These are phyloP conservation scores for Folsomia candida DNA, from an alignment of 2,888 invertebrate species.

Conservation along the genomic window DNA sequence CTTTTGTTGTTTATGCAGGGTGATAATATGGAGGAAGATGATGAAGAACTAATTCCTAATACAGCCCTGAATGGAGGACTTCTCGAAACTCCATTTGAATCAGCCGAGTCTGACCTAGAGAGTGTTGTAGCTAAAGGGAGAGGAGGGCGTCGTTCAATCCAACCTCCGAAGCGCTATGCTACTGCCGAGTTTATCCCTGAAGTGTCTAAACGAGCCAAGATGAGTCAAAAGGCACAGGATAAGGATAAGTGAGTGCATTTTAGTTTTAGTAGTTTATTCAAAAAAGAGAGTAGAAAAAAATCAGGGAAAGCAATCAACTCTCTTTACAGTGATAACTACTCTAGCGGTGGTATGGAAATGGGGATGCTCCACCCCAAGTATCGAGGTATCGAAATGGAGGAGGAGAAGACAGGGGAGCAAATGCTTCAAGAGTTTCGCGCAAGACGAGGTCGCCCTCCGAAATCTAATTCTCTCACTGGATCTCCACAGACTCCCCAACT, in stretches of 20 bases:
- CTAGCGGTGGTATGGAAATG: slow-evolving; percentile 52
- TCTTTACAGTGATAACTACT: slow-evolving; percentile 5
- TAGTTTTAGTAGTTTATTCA: too few relatives aligned
- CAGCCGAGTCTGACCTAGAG: not conserved
- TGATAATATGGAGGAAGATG: not conserved
- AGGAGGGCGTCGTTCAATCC: slow-evolving; percentile 41
- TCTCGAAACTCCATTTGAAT: too few relatives aligned
- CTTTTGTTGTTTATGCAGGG: not conserved
- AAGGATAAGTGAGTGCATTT: slow-evolving; percentile 13
- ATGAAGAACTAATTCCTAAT: too few relatives aligned
- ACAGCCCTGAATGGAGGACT: too few relatives aligned
- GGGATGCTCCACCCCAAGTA: slow-evolving; percentile 54
- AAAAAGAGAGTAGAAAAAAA: too few relatives aligned
- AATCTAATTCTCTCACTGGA: not conserved
- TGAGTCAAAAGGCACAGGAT: slow-evolving; percentile 8
- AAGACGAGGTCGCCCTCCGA: slow-evolving; percentile 9
- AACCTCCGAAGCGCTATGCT: slow-evolving; percentile 45
- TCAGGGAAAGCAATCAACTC: not conserved
- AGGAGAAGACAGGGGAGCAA: not conserved
- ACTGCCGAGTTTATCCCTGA: slow-evolving; percentile 38
- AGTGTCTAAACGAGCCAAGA: slow-evolving; percentile 38
- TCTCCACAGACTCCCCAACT: not conserved
- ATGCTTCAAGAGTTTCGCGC: not conserved
- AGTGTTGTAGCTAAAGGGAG: slow-evolving; percentile 9
- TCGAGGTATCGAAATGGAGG: slow-evolving; percentile 36